Conservation (phyloP, 2,797 vertebrate species). For the Sebastes iracundus region DNA sequence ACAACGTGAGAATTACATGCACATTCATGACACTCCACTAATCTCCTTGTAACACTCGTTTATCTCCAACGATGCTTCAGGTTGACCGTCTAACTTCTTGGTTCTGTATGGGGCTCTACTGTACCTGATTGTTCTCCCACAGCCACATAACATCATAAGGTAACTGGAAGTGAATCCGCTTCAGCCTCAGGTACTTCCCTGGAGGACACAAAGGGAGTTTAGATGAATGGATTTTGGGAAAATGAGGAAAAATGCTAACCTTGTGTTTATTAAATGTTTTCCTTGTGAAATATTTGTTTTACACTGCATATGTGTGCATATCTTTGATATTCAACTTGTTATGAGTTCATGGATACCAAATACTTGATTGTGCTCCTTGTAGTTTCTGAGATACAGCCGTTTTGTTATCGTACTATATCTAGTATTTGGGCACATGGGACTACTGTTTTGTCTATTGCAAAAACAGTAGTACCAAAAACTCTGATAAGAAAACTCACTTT, state of each 20-base stretch:
- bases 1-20: slow-evolving; percentile 31
- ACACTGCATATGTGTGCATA: neutral
- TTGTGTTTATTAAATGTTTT: neutral
- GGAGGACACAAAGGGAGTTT: slow-evolving; percentile 20
- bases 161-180: slow-evolving; percentile 96
- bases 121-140: slow-evolving; percentile 97
- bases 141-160: slow-evolving; percentile 98
- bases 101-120: slow-evolving; percentile 54
- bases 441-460: too few relatives aligned
- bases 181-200: slow-evolving; percentile 98
- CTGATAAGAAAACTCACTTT: too few relatives aligned
- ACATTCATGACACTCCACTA: neutral
- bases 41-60: neutral
- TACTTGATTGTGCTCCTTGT: too few relatives aligned
- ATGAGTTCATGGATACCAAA: too few relatives aligned
- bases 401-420: too few relatives aligned
- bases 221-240: neutral
- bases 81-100: neutral
- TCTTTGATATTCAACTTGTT: too few relatives aligned
- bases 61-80: neutral
- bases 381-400: too few relatives aligned
- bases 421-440: too few relatives aligned
- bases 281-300: neutral
- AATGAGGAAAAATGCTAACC: neutral
- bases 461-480: too few relatives aligned